Percentiles rank a stretch among this genome's conserved stretches.
Conservation (phyloP, 1,140 invertebrate genomes). For the Phymastichus coffea region DNA sequence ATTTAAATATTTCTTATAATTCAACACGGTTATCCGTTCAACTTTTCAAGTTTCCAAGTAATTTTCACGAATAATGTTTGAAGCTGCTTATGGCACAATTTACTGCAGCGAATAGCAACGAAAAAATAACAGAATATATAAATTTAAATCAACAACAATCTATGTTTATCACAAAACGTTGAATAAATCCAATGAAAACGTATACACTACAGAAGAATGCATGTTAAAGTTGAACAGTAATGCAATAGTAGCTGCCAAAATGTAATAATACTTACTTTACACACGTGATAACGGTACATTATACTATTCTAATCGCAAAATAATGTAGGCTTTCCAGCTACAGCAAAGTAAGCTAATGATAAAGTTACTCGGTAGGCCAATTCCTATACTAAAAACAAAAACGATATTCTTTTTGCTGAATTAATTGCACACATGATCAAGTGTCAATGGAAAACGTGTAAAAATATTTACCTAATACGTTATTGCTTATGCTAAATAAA, state of each 20-base stretch:
- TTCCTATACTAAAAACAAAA: slow-evolving; percentile 9
- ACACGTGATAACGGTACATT: slow-evolving; percentile 1
- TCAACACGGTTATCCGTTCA: slow-evolving; percentile 6
- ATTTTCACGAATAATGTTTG: neutral
- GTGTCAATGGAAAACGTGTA: neutral
- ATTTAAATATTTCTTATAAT: slow-evolving; percentile 17
- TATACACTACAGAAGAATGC: neutral
- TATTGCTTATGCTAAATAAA: neutral
- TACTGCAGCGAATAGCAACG: slow-evolving; percentile 9
- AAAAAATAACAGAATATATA: slow-evolving; percentile 6
- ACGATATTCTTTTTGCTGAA: slow-evolving; percentile 1
- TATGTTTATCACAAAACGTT: neutral
- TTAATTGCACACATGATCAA: neutral
- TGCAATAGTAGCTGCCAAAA: slow-evolving; percentile 10
- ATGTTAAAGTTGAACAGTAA: slow-evolving; percentile 16
- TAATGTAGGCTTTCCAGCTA: slow-evolving; percentile 9
- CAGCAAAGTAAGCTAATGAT: slow-evolving; percentile 13
- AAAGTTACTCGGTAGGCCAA: slow-evolving; percentile 18
- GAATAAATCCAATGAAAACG: neutral
- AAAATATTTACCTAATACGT: neutral
- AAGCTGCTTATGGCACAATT: slow-evolving; percentile 20
- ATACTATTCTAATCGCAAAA: neutral
- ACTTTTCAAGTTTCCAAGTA: slow-evolving; percentile 10
- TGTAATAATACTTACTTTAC: slow-evolving; percentile 22
- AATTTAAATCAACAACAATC: slow-evolving; percentile 2